Base-by-base conservation (phyloP, 2,113 vertebrate species). In the Etheostoma spectabile region DNA sequence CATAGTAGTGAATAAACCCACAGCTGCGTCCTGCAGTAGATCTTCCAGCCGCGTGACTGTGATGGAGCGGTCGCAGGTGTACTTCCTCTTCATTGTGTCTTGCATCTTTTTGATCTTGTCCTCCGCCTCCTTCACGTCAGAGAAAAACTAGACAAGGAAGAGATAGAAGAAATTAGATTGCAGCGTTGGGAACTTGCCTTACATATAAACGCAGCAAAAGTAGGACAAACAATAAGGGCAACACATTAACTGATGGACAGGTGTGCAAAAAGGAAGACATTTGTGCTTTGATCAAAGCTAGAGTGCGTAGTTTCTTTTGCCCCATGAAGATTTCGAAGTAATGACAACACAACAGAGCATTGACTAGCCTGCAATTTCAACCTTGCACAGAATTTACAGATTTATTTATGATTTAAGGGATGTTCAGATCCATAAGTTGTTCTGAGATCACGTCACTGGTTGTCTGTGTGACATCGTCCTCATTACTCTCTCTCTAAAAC, bases 41-140 rank as follows among this genome's bases (percentile, higher is more conserved):
- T 99, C 98, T 68, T 99, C 97, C 0, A 99, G 95, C 19, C 97
- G 94, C 0, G 97, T 98, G 74, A 96, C 95, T 0, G 97, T 99
- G 90, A 95, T 85, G 15, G 96, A 90, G 30, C 97, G 97, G 79
- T 98, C 97, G 3, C 97, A 98, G 11, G 86, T 93, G 88, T 97
- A 98, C 77, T 99, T 99, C 92, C 95, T 96, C 89, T 93, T 95
- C 95, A 99, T 95, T 0, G 77, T 91, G 27, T 97, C 97, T 69
- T 97, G 94, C 22, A 96, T 95, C 93, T 97, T 98, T 22, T 93
- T 95, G 82, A 98, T 87, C 84, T 90, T 95, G 10, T 97, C 96
- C 84, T 97, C 96, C 0, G 97, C 91, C 57, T 98, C 97, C 45
- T 96, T 96, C 62, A 97, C 95, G 0, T 99, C 98, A 0, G 95